Conservation (phyloP, 1,140 invertebrate genomes). For the Chlorops oryzae region DNA sequence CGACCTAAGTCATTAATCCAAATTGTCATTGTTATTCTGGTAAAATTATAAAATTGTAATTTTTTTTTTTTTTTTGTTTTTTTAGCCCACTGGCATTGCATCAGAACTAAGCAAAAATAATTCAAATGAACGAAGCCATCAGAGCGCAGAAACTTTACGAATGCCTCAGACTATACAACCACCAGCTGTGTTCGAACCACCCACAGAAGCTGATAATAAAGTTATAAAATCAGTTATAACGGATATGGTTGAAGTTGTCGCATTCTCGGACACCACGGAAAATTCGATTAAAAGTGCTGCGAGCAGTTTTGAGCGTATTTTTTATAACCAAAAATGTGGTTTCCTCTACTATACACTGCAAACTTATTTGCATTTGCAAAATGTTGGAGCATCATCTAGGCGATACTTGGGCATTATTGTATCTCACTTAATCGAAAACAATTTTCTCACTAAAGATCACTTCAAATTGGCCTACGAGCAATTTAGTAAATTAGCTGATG, state of each 20-base stretch:
- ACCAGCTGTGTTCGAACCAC: conserved; percentile 27
- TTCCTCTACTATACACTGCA: conserved; percentile 38
- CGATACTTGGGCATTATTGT: conserved; percentile 44
- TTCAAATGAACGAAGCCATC: no score
- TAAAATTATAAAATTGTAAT: neutral
- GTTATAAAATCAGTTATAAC: conserved; percentile 32
- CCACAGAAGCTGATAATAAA: conserved; percentile 23
- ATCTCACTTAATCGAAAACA: conserved; percentile 41
- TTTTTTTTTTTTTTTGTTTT: conserved; percentile 1
- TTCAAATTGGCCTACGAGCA: conserved; percentile 50
- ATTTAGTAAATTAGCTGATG: conserved; percentile 55
- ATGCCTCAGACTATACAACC: conserved; percentile 20
- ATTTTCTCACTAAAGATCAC: conserved; percentile 41
- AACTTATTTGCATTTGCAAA: conserved; percentile 46
- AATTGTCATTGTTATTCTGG: no score
- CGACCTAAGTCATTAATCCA: no score
- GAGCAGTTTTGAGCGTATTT: conserved; percentile 27
- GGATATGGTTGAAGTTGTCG: conserved; percentile 34
- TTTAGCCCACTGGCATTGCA: no score
- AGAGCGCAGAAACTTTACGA: no score
- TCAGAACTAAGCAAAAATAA: no score
- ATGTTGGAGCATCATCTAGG: conserved; percentile 41
- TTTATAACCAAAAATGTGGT: conserved; percentile 27
- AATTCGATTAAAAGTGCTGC: no score
- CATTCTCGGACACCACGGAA: conserved; percentile 17